A percentile compares a stretch with the other conserved stretches of the same genome.
phyloP scores from a whole-genome alignment of 2,113 vertebrate species.

The Aepyceros melampus region DNA sequence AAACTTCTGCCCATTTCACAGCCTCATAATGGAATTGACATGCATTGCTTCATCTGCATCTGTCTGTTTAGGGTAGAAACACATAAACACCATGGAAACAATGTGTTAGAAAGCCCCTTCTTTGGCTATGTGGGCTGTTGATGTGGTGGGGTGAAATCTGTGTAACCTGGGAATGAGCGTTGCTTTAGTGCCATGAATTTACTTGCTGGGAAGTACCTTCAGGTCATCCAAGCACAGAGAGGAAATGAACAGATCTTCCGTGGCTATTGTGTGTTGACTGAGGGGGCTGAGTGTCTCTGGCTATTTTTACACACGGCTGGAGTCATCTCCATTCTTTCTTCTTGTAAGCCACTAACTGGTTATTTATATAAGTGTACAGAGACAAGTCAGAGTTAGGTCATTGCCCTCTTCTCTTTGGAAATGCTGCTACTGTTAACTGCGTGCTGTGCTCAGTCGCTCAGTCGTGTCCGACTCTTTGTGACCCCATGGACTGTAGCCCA shows the following conservation, averaged over 20 bases:
- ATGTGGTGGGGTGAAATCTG: slow-evolving; percentile 68
- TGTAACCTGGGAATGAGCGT: slow-evolving; percentile 48
- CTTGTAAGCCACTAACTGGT: slow-evolving; percentile 27
- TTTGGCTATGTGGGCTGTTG: slow-evolving; percentile 49
- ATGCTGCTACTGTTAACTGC: not conserved
- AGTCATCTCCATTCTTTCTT: not conserved
- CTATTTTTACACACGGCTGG: slow-evolving; percentile 40
- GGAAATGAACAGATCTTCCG: slow-evolving; percentile 32
- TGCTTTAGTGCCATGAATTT: slow-evolving; percentile 50
- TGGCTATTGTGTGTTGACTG: slow-evolving; percentile 66
- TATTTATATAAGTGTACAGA: slow-evolving; percentile 4
- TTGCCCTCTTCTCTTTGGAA: not conserved
- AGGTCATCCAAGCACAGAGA: slow-evolving; percentile 55
- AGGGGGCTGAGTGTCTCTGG: slow-evolving; percentile 39
- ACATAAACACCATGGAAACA: slow-evolving; percentile 77
- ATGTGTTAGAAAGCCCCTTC: slow-evolving; percentile 62
- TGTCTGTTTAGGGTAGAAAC: slow-evolving; percentile 78
- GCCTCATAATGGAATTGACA: slow-evolving; percentile 81
- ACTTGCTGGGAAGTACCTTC: slow-evolving; percentile 71
- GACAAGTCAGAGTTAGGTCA: not conserved
- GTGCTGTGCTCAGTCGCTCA: not conserved
- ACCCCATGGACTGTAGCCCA: not conserved
- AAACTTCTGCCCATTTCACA: slow-evolving; percentile 83
- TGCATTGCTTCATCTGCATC: slow-evolving; percentile 80
- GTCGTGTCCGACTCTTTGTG: not conserved